Percentiles rank a stretch among this genome's conserved stretches.
Evolutionary conservation across 2,797 vertebrate genomes (phyloP).

Genomic region (Neosilurus hyrtlii): DNA sequence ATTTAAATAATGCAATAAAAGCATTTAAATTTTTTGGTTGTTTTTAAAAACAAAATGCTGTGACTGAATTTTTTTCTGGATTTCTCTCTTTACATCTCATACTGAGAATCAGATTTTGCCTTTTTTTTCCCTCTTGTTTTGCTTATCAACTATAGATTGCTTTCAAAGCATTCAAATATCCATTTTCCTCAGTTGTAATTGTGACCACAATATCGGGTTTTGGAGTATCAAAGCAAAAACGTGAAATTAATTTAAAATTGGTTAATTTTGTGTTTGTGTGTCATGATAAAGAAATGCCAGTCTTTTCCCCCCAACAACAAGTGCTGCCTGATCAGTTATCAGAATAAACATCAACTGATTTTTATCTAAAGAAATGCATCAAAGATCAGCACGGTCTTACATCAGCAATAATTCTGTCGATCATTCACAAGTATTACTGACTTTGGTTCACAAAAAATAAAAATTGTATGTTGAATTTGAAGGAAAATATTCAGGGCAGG

Average conservation of each 20-base stretch:
- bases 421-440: constrained; percentile 10
- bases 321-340: constrained; percentile 7
- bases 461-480: not conserved
- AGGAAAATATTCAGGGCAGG: not conserved
- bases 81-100: not conserved
- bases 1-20: constrained; percentile 77
- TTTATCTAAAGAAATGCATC: constrained; percentile 11
- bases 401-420: constrained; percentile 49
- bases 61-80: constrained; percentile 47
- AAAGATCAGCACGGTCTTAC: constrained; percentile 34
- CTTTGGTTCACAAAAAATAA: not conserved
- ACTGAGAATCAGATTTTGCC: not conserved
- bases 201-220: not conserved
- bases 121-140: not conserved
- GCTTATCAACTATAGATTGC: too few relatives aligned
- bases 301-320: not conserved
- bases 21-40: constrained; percentile 60
- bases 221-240: not conserved
- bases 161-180: not conserved
- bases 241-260: not conserved
- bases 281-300: not conserved
- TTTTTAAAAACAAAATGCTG: constrained; percentile 61
- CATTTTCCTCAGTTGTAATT: not conserved
- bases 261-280: not conserved
- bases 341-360: not conserved